Conservation (phyloP, 2,113 vertebrate species). For the Callaeas wilsoni region DNA sequence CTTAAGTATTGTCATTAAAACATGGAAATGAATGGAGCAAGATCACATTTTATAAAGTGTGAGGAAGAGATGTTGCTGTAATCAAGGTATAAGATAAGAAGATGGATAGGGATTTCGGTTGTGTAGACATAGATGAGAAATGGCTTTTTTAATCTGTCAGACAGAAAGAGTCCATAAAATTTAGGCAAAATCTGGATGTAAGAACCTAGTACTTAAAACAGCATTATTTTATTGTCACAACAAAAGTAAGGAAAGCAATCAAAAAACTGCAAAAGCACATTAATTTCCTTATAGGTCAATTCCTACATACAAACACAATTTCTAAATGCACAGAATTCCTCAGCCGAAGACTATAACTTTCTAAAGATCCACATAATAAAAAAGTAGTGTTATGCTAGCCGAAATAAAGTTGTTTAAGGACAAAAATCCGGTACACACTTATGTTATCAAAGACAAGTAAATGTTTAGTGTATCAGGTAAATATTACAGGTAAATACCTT, state of each 20-base stretch:
- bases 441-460: background rate
- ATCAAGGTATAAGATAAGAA: background rate
- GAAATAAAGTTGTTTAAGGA: background rate
- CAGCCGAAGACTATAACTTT: background rate
- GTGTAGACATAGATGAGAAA: background rate
- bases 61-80: background rate
- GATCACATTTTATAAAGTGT: background rate
- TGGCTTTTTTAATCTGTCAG: background rate
- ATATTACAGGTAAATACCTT: background rate
- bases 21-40: background rate
- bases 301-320: background rate
- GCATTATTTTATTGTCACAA: background rate
- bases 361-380: background rate
- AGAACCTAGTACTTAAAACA: background rate
- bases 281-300: background rate
- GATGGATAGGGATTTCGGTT: background rate
- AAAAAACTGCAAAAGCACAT: background rate
- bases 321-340: background rate
- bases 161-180: background rate
- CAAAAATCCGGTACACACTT: background rate
- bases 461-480: background rate
- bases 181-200: background rate
- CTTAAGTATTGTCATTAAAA: background rate
- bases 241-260: background rate
- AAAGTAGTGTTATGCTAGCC: background rate